Base-by-base conservation (phyloP, 2,888 invertebrate species). In the Trichopoda pennipes region DNA sequence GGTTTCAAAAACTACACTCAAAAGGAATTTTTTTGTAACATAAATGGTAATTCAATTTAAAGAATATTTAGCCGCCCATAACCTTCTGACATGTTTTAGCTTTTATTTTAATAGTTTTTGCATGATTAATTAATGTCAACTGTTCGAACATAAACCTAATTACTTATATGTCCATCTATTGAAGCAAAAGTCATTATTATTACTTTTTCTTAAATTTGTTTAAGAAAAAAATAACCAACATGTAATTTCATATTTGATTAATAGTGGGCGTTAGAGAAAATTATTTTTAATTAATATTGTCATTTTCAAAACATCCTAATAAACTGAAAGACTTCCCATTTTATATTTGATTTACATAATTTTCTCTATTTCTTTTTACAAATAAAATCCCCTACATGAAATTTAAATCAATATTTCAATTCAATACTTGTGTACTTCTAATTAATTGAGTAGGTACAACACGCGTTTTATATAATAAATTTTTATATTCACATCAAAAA, bases 221-320 rank as follows among this genome's bases (percentile, higher is more conserved):
- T n/a, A n/a, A n/a, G n/a, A n/a, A n/a, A n/a, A n/a, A n/a, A 16
- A 23, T 10, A 42, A 17, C 16, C 23, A 49, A 51, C 10, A 14
- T 35, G 55, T 60, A 64, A 75, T 80, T 80, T 44, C 70, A 60
- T 47, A 68, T 56, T 28, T 53, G 42, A 35, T 60, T 44, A 17
- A 32, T 32, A 23, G 75, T 66, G 74, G 80, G 80, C 75, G 80
- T 80, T 75, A 53, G 19, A 70, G 70, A 64, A 80, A 80, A 80
- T 58, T 66, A 53, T 19, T 44, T 32, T 69, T 55, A 44, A 60
- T 60, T 60, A 19, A 72, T 72, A 51, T 61, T 72, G 60, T 60
- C 49, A 51, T 49, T 61, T 72, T 42, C 10, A 28, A 38, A 19
- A 32, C 23, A 53, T 19, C 23, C 21, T 1, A 28, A 32, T 35